Evolutionary conservation across 2,888 invertebrate species (phyloP).

Genomic region (Catotricha subobsoleta): DNA sequence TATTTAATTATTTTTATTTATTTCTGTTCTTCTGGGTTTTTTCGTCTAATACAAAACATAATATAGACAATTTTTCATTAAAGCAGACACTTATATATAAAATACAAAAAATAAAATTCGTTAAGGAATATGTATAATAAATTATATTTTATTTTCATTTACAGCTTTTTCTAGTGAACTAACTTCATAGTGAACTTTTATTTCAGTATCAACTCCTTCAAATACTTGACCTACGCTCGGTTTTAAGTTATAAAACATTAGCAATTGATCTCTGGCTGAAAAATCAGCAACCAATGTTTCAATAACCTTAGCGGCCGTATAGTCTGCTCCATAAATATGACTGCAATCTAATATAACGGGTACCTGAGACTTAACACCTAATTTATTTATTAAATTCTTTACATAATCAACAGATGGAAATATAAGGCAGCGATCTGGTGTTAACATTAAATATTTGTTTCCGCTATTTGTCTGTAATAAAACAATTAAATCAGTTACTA

Average conservation of each 20-base stretch:
- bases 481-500: not conserved
- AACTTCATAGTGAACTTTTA: not conserved
- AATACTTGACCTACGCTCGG: constrained; percentile 66
- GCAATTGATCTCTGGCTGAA: constrained; percentile 49
- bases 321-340: constrained; percentile 77
- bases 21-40: too few species aligned
- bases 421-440: constrained; percentile 74
- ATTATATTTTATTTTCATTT: not conserved
- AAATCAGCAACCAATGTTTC: constrained; percentile 59
- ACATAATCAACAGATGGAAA: constrained; percentile 85
- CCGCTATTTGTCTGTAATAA: constrained; percentile 38
- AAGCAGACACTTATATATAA: too few species aligned
- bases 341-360: constrained; percentile 77
- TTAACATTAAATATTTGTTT: constrained; percentile 61
- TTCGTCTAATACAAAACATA: too few species aligned
- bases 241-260: constrained; percentile 68
- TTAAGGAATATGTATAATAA: too few species aligned
- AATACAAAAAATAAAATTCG: too few species aligned
- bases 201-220: constrained; percentile 43
- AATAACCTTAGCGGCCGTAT: constrained; percentile 67
- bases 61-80: too few species aligned
- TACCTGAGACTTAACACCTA: constrained; percentile 45
- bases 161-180: not conserved
- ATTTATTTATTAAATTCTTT: constrained; percentile 66
- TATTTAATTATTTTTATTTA: too few species aligned